These are phyloP conservation scores for Oostethus manadensis DNA, from an alignment of 2,113 vertebrate species.

Conservation along the genomic window DNA sequence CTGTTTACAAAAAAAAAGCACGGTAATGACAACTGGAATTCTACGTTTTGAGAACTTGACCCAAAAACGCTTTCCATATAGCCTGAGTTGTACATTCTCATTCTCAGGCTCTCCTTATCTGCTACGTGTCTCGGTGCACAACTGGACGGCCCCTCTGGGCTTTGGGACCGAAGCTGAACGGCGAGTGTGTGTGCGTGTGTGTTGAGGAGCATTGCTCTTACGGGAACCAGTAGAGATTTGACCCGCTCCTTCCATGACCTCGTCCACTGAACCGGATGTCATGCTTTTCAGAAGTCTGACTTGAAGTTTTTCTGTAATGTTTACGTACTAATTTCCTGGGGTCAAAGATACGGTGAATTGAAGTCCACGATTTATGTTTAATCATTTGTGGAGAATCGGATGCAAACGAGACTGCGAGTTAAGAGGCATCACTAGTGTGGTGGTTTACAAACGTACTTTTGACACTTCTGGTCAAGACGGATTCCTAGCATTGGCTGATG, in stretches of 20 bases:
- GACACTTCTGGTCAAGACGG: too few species aligned
- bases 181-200: conserved; percentile 6
- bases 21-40: too few species aligned
- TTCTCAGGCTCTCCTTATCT: conserved; percentile 70
- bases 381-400: too few species aligned
- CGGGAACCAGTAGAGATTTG: conserved; percentile 47
- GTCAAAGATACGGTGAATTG: too few species aligned
- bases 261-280: conserved; percentile 19
- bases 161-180: conserved; percentile 21
- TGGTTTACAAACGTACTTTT: too few species aligned
- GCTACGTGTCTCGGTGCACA: conserved; percentile 63
- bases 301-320: not conserved
- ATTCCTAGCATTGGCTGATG: too few species aligned
- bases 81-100: not conserved
- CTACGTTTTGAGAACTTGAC: too few species aligned
- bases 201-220: conserved; percentile 51
- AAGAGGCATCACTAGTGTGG: too few species aligned
- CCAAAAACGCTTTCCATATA: not conserved
- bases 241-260: conserved; percentile 47
- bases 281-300: conserved; percentile 12
- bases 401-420: too few species aligned
- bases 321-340: not conserved
- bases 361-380: too few species aligned
- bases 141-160: conserved; percentile 29
- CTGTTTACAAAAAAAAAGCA: too few species aligned